These are phyloP conservation scores for Erynnis tages DNA, from an alignment of 2,888 invertebrate genomes.

Conservation along the genomic window DNA sequence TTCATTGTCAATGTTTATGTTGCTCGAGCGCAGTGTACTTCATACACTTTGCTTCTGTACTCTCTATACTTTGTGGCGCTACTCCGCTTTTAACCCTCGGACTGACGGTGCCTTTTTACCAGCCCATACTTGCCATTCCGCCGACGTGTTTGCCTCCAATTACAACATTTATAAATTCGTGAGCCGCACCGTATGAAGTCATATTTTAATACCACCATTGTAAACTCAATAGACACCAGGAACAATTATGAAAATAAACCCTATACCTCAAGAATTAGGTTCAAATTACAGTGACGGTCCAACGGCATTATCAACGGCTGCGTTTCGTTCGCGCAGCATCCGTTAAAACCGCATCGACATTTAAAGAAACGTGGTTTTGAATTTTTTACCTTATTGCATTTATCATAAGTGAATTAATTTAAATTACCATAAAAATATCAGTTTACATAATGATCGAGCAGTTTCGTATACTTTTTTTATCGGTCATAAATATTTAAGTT, in stretches of 20 bases:
- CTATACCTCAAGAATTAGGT: slow-evolving; percentile 31
- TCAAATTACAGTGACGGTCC: slow-evolving; percentile 16
- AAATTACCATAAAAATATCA: slow-evolving; percentile 70
- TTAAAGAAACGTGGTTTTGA: slow-evolving; percentile 59
- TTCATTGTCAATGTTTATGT: too few relatives aligned
- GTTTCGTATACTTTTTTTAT: slow-evolving; percentile 48
- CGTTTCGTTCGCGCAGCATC: slow-evolving; percentile 46
- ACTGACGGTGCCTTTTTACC: slow-evolving; percentile 51
- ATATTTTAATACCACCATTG: slow-evolving; percentile 58
- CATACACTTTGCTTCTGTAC: too few relatives aligned
- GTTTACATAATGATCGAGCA: slow-evolving; percentile 63
- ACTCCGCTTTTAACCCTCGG: slow-evolving; percentile 63
- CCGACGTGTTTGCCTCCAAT: slow-evolving; percentile 55
- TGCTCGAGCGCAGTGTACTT: slow-evolving; percentile 36
- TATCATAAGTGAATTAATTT: slow-evolving; percentile 78
- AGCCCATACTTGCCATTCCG: slow-evolving; percentile 53
- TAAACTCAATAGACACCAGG: slow-evolving; percentile 39
- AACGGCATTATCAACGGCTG: neutral
- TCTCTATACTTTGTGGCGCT: slow-evolving; percentile 66
- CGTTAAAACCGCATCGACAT: slow-evolving; percentile 60
- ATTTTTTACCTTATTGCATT: slow-evolving; percentile 60
- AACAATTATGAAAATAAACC: slow-evolving; percentile 31
- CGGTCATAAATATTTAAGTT: slow-evolving; percentile 53
- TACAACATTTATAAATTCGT: slow-evolving; percentile 67
- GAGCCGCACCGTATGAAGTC: slow-evolving; percentile 54